Evolutionary conservation across 2,888 invertebrate genomes (phyloP).

Genomic region (Disparrhopalites patrizii): DNA sequence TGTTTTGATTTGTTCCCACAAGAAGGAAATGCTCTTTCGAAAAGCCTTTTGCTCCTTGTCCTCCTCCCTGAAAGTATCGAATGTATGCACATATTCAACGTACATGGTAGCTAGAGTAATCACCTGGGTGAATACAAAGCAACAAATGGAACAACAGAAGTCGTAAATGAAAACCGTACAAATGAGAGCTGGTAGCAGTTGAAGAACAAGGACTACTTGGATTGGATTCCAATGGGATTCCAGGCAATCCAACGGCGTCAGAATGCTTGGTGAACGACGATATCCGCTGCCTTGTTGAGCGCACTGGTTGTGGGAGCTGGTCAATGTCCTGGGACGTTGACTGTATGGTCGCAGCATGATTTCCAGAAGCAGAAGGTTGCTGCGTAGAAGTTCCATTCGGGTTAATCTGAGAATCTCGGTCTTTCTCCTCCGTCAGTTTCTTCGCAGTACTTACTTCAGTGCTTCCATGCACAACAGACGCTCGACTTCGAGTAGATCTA

Average conservation of each 20-base stretch:
- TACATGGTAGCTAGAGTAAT: not conserved
- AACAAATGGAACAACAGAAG: not conserved
- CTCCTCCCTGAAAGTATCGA: slow-evolving; percentile 57
- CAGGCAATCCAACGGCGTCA: slow-evolving; percentile 1
- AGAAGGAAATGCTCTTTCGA: slow-evolving; percentile 84
- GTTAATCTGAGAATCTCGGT: not conserved
- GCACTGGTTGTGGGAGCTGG: not conserved
- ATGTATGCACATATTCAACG: not conserved
- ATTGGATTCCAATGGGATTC: slow-evolving; percentile 17
- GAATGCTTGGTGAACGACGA: not conserved
- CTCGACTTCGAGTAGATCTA: slow-evolving; percentile 19
- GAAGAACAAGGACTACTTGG: slow-evolving; percentile 27
- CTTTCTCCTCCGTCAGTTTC: not conserved
- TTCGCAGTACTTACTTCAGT: not conserved
- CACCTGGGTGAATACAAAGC: not conserved
- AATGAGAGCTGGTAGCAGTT: slow-evolving; percentile 23
- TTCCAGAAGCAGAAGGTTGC: too few species aligned
- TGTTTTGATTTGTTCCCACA: slow-evolving; percentile 62
- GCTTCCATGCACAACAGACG: not conserved
- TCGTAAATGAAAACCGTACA: slow-evolving; percentile 7
- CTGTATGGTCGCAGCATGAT: too few species aligned
- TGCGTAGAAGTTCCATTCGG: too few species aligned
- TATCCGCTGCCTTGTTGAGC: slow-evolving; percentile 3
- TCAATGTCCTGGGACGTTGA: not conserved
- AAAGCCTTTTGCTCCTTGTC: slow-evolving; percentile 75